A percentile compares a stretch with the other conserved stretches of the same genome.
phyloP scores from a whole-genome alignment of 1,140 invertebrate genomes.

The Akabosia matsudoensis region DNA sequence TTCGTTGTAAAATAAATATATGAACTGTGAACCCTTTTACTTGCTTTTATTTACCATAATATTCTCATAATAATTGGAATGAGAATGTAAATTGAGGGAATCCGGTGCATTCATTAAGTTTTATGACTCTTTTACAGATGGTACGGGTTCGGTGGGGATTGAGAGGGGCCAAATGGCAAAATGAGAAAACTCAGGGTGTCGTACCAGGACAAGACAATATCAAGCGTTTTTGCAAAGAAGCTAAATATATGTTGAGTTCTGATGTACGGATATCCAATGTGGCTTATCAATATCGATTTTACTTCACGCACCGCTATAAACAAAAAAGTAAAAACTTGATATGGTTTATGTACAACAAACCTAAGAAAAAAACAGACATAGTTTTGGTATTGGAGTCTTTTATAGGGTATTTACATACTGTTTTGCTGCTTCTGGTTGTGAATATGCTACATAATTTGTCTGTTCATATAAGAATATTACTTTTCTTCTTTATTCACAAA shows the following conservation, averaged over 20 bases:
- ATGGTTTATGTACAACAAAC: too few relatives aligned
- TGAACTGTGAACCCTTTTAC: not conserved
- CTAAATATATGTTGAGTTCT: not conserved
- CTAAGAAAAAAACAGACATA: too few relatives aligned
- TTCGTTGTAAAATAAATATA: not conserved
- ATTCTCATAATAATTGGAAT: conserved; percentile 18
- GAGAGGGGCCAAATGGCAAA: not conserved
- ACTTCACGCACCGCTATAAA: too few relatives aligned
- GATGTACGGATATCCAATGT: too few relatives aligned
- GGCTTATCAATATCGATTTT: too few relatives aligned
- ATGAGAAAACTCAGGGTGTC: not conserved
- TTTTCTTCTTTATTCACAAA: too few relatives aligned
- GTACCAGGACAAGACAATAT: not conserved
- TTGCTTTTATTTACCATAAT: conserved; percentile 14
- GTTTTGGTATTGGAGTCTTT: too few relatives aligned
- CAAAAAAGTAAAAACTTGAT: too few relatives aligned
- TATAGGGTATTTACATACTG: too few relatives aligned
- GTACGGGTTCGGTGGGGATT: not conserved
- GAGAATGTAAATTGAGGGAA: conserved; percentile 20
- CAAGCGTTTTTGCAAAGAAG: not conserved
- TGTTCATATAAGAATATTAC: too few relatives aligned
- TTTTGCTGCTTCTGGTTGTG: too few relatives aligned
- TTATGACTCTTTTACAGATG: conserved; percentile 11
- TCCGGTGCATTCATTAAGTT: conserved; percentile 22
- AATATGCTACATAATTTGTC: too few relatives aligned